Evolutionary conservation across 2,797 vertebrate species (phyloP).

Genomic region (Ciconia nigra): DNA sequence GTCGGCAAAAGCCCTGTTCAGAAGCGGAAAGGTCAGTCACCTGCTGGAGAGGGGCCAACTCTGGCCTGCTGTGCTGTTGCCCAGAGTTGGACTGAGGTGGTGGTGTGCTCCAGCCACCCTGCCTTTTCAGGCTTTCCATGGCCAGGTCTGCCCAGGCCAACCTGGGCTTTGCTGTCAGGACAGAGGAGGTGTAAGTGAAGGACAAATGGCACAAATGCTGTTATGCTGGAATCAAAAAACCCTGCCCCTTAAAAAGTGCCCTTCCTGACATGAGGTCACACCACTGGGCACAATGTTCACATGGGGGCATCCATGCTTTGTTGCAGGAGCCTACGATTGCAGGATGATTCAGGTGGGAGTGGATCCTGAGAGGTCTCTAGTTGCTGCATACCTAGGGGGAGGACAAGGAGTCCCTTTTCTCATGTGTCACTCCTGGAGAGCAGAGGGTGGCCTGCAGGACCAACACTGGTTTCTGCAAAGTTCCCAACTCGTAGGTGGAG

Average conservation of each 20-base stretch:
- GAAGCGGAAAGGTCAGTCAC: background rate
- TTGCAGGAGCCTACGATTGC: fast-evolving
- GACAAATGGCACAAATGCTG: background rate
- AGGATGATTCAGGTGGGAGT: background rate
- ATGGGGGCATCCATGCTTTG: background rate
- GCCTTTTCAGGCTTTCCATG: background rate
- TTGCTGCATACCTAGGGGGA: background rate
- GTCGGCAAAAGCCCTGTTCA: background rate
- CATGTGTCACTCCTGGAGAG: background rate
- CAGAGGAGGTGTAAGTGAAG: background rate
- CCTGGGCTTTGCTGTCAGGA: background rate
- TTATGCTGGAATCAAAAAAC: background rate
- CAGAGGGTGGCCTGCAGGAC: background rate
- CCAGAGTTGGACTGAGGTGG: background rate
- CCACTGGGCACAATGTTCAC: background rate
- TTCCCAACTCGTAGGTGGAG: background rate
- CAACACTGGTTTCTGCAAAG: fast-evolving
- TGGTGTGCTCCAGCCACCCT: background rate
- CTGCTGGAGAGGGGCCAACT: background rate
- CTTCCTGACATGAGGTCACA: background rate
- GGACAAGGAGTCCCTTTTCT: background rate
- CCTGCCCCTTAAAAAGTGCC: background rate
- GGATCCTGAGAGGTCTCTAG: background rate
- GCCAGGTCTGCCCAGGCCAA: background rate
- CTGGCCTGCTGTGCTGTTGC: background rate